Conservation (phyloP, 2,113 vertebrate species). For the Platanista minor region DNA sequence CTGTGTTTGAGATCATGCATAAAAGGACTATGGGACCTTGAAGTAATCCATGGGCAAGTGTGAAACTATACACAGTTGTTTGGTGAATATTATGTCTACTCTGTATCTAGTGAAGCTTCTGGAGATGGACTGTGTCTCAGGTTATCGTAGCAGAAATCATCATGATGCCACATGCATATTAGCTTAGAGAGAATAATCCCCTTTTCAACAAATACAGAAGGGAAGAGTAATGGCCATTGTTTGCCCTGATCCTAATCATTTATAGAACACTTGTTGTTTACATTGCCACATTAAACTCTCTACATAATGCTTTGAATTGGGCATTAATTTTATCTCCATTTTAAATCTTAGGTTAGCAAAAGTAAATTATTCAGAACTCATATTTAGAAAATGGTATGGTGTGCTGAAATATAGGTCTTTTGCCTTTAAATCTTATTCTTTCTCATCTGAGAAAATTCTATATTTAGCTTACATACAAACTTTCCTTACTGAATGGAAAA, state of each 20-base stretch:
- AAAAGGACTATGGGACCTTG: not conserved
- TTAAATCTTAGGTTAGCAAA: not conserved
- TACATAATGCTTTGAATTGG: not conserved
- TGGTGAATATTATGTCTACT: not conserved
- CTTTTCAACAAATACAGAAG: not conserved
- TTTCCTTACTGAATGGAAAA: not conserved
- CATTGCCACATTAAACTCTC: not conserved
- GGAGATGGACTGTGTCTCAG: not conserved
- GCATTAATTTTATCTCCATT: not conserved
- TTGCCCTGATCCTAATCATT: not conserved
- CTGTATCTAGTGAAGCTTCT: not conserved
- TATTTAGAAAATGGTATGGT: not conserved
- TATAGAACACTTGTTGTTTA: not conserved
- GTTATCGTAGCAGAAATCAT: not conserved
- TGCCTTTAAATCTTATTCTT: not conserved
- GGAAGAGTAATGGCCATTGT: not conserved
- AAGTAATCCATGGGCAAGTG: not conserved
- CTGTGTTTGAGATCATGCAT: not conserved
- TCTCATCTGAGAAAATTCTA: not conserved
- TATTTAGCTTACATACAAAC: not conserved
- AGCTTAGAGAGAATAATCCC: not conserved
- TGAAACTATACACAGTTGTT: not conserved
- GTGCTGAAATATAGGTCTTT: not conserved
- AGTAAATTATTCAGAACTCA: not conserved
- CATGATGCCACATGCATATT: not conserved